phyloP scores from a whole-genome alignment of 2,888 invertebrate species.

The Pelosia muscerda region DNA sequence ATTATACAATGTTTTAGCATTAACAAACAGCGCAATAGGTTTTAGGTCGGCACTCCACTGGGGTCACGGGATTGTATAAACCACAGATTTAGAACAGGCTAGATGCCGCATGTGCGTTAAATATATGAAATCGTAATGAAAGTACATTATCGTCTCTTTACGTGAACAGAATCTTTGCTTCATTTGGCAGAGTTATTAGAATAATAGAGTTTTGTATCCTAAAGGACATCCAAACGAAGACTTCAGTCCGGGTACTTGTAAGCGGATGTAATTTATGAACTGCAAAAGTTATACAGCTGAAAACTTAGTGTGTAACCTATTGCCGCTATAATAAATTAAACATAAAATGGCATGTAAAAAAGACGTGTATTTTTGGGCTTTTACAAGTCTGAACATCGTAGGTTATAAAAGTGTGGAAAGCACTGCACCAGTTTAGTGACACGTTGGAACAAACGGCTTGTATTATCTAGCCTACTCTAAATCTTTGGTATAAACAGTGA shows the following conservation, averaged over 20 bases:
- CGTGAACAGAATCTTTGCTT: background rate
- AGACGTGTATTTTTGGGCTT: background rate
- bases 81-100: constrained; percentile 15
- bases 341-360: too few species aligned
- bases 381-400: background rate
- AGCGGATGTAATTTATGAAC: background rate
- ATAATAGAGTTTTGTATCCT: background rate
- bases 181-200: background rate
- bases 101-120: background rate
- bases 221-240: background rate
- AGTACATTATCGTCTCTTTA: background rate
- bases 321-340: too few species aligned
- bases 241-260: background rate
- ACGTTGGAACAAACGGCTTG: constrained; percentile 16
- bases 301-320: background rate
- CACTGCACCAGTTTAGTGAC: background rate
- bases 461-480: background rate
- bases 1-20: constrained; percentile 20
- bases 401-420: background rate
- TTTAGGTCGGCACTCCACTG: constrained; percentile 30
- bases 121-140: background rate
- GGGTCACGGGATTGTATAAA: constrained; percentile 34
- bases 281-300: background rate
- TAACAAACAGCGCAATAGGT: constrained; percentile 28
- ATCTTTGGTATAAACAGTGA: constrained; percentile 2